Percentiles rank a stretch among this genome's conserved stretches.
Conservation (phyloP, 2,113 vertebrate species). For the Micronisus gabar region DNA sequence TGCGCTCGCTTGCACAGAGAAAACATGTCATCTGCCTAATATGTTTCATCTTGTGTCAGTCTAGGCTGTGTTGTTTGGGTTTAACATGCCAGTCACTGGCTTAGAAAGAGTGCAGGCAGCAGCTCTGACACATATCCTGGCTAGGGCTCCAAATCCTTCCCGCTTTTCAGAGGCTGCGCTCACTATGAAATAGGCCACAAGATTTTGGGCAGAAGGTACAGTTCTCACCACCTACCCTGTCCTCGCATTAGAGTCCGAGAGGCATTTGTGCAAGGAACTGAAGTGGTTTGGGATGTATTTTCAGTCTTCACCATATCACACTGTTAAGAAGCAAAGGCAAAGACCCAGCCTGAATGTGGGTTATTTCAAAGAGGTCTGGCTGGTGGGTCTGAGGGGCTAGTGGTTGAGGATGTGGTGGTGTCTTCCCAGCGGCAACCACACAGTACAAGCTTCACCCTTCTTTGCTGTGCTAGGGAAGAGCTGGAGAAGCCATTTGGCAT, state of each 20-base stretch:
- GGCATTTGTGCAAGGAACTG: not conserved
- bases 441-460: not conserved
- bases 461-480: not conserved
- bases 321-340: not conserved
- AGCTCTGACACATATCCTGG: not conserved
- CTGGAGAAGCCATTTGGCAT: not conserved
- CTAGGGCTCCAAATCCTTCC: not conserved
- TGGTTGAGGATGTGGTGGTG: not conserved
- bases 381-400: not conserved
- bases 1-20: not conserved
- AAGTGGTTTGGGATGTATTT: not conserved
- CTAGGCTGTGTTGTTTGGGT: slow-evolving; percentile 29
- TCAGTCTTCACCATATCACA: not conserved
- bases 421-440: not conserved
- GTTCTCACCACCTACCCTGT: not conserved
- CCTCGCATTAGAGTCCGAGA: rapidly evolving
- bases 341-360: not conserved
- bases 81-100: slow-evolving; percentile 36
- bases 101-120: not conserved
- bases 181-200: not conserved
- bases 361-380: not conserved
- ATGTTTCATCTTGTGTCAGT: slow-evolving; percentile 44
- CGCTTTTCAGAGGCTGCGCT: not conserved
- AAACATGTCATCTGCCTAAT: slow-evolving; percentile 60
- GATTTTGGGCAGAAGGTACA: not conserved